Evolutionary conservation across 2,797 vertebrate species (phyloP), one percentile per base, ranked within the genome.

Genomic region (Delichon dasypus): DNA sequence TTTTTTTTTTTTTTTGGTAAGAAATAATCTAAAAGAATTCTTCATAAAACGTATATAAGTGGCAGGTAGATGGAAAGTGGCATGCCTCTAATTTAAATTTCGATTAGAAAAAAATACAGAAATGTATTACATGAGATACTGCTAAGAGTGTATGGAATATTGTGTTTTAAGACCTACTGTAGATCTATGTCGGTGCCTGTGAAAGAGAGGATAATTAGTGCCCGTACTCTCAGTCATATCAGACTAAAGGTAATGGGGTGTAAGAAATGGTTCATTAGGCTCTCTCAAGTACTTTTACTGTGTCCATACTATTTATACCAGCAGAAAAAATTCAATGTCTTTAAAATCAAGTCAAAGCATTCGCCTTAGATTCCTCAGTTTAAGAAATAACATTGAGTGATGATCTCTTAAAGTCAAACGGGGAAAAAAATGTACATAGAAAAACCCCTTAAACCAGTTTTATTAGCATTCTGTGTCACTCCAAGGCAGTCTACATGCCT

Each of bases 161-260:
- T 97, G 96, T 98, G 95, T 97, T 98, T 98, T 98, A 98, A 98
- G 97, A 97, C 93, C 95, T 96, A 95, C 92, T 92, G 97, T 97
- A 98, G 97, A 97, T 98, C 97, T 98, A 89, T 97, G 97, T 97
- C 71, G 25, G 90, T 97, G 96, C 95, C 97, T 98, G 95, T 96
- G 96, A 96, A 95, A 98, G 96, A 97, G 97, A 98, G 97, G 97
- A 96, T 98, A 98, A 98, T 98, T 98, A 98, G 98, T 94, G 95
- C 94, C 97, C 77, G 72, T 97, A 97, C 97, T 97, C 97, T 97
- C 97, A 97, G 98, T 98, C 98, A 98, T 98, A 98, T 97, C 98
- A 98, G 98, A 98, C 98, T 97, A 96, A 98, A 98, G 98, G 98
- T 98, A 98, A 98, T 98, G 98, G 98, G 98, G 97, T 98, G 98